phyloP scores from a whole-genome alignment of 2,888 invertebrate species.

The Folsomia manolachei region DNA sequence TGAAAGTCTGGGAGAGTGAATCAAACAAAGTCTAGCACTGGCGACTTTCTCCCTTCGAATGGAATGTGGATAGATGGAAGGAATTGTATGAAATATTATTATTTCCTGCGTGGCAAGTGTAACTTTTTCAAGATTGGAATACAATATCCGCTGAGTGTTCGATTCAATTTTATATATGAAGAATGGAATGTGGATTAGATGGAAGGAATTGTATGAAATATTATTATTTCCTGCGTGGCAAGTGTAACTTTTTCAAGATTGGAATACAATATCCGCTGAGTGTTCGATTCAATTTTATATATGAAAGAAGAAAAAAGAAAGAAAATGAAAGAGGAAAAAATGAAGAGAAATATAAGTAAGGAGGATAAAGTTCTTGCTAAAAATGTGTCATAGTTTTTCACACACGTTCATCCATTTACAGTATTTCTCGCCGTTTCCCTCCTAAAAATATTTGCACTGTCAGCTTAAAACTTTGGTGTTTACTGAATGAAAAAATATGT shows the following conservation, averaged over 20 bases:
- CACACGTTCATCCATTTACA: neutral
- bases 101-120: neutral
- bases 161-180: neutral
- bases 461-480: slow-evolving; percentile 5
- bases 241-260: neutral
- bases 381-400: neutral
- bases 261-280: neutral
- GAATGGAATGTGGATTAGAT: too few species aligned
- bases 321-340: neutral
- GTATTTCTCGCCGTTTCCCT: neutral
- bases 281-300: neutral
- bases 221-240: slow-evolving; percentile 1
- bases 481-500: neutral
- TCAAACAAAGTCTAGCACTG: too few species aligned
- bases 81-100: slow-evolving; percentile 1
- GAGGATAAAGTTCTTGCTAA: neutral
- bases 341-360: neutral
- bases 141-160: neutral
- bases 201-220: neutral
- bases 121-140: neutral
- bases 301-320: neutral
- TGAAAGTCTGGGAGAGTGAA: too few species aligned
- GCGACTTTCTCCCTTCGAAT: too few species aligned
- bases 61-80: too few species aligned
- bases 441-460: neutral